A percentile compares a stretch with the other conserved stretches of the same genome.
Conservation (phyloP, 53 echinoderm and acorn worm genomes). For the Actinopyga echinites region DNA sequence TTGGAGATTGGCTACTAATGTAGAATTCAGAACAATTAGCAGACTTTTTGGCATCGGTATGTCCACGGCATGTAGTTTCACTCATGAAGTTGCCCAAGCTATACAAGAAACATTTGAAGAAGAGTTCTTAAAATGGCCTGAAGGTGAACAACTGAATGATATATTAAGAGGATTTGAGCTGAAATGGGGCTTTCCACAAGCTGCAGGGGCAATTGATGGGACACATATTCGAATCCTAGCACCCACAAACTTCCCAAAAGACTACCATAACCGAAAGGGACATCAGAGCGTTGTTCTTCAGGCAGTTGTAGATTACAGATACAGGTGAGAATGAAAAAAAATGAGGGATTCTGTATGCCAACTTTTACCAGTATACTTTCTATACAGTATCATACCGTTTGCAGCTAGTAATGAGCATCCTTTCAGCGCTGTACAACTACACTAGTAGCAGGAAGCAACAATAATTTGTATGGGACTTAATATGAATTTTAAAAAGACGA, state of each 20-base stretch:
- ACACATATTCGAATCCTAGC: slow-evolving; percentile 61
- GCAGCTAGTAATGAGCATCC: no score
- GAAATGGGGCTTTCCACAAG: slow-evolving; percentile 50
- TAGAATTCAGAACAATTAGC: slow-evolving; percentile 66
- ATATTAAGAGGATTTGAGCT: slow-evolving; percentile 54
- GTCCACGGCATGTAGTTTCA: slow-evolving; percentile 52
- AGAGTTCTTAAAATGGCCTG: slow-evolving; percentile 50
- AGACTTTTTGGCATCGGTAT: slow-evolving; percentile 65
- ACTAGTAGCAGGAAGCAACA: no score
- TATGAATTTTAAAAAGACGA: no score
- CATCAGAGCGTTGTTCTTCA: slow-evolving; percentile 69
- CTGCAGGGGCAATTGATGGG: slow-evolving; percentile 56
- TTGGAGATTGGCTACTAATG: slow-evolving; percentile 68
- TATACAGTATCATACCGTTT: no score
- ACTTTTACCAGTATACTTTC: no score
- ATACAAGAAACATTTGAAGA: slow-evolving; percentile 34
- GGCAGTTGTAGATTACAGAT: slow-evolving; percentile 60
- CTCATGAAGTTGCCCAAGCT: slow-evolving; percentile 53
- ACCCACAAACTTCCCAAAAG: slow-evolving; percentile 38
- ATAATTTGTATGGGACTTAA: no score
- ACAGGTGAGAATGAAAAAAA: slow-evolving; percentile 39
- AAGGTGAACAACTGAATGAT: slow-evolving; percentile 40
- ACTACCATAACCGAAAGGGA: slow-evolving; percentile 71
- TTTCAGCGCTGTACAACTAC: no score
- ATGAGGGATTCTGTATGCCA: no score